A percentile compares a stretch with the other conserved stretches of the same genome.
phyloP scores from a whole-genome alignment of 2,113 vertebrate genomes.

The Nothoprocta pentlandii region DNA sequence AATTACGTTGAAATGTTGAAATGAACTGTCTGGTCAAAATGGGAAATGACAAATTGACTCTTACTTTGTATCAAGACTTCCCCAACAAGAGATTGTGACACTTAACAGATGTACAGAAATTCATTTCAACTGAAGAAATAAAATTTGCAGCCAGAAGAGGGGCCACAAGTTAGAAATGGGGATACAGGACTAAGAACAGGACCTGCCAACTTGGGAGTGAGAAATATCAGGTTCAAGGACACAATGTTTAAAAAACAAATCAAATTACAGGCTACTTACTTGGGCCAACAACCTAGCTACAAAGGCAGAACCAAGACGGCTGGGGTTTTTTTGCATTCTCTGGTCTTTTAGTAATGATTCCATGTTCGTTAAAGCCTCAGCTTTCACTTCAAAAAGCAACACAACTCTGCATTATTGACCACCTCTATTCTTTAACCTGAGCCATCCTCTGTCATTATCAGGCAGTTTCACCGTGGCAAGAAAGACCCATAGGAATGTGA shows the following conservation, averaged over 20 bases:
- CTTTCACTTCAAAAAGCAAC: neutral
- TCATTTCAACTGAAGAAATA: neutral
- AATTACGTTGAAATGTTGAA: constrained; percentile 34
- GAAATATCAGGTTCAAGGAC: neutral
- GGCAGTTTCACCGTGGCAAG: neutral
- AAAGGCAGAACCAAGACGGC: neutral
- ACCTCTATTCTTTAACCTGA: neutral
- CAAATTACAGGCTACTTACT: neutral
- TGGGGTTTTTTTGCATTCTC: neutral
- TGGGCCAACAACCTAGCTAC: neutral
- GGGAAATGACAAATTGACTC: neutral
- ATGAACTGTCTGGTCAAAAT: constrained; percentile 29
- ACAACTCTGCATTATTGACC: neutral
- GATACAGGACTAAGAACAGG: neutral
- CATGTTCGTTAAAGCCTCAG: neutral
- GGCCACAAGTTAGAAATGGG: neutral
- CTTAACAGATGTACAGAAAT: neutral
- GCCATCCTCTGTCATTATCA: neutral
- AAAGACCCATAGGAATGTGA: neutral
- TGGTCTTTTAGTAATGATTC: neutral
- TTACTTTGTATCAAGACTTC: neutral
- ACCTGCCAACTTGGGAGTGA: neutral
- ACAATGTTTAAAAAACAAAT: neutral
- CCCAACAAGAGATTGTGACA: neutral
- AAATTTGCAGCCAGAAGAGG: neutral